Evolutionary conservation across 2,113 vertebrate species (phyloP).

Genomic region (Cheilinus undulatus): DNA sequence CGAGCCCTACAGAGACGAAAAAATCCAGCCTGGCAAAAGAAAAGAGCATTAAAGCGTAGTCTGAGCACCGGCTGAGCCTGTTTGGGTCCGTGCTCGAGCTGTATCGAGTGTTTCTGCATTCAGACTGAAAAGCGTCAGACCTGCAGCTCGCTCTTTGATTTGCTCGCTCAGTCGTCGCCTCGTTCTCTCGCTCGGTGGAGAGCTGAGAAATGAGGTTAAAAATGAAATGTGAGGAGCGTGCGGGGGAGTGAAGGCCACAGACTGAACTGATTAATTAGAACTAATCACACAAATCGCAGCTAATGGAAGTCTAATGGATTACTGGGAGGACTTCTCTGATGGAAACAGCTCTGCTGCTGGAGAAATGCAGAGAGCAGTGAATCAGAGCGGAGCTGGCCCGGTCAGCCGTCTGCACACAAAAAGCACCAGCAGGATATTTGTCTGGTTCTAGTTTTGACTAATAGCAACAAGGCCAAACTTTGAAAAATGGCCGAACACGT

Average conservation of each 20-base stretch:
- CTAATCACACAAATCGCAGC: slow-evolving; percentile 79
- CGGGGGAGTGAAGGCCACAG: slow-evolving; percentile 64
- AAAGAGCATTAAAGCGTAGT: background rate
- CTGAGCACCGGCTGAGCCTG: background rate
- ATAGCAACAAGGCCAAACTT: slow-evolving; percentile 59
- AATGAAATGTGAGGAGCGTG: slow-evolving; percentile 75
- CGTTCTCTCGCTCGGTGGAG: slow-evolving; percentile 66
- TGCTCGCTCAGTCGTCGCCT: slow-evolving; percentile 58
- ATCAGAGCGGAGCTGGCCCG: slow-evolving; percentile 34
- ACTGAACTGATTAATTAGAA: slow-evolving; percentile 81
- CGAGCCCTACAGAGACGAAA: background rate
- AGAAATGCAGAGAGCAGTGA: slow-evolving; percentile 43
- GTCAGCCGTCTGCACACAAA: slow-evolving; percentile 23
- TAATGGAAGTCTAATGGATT: slow-evolving; percentile 81
- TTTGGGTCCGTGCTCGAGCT: slow-evolving; percentile 10
- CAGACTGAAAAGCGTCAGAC: slow-evolving; percentile 29
- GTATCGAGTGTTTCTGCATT: slow-evolving; percentile 49
- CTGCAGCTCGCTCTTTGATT: slow-evolving; percentile 54
- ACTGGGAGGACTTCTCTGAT: slow-evolving; percentile 59
- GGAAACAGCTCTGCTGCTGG: slow-evolving; percentile 34
- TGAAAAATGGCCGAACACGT: slow-evolving; percentile 63
- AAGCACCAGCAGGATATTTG: slow-evolving; percentile 38
- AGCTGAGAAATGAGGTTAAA: slow-evolving; percentile 77
- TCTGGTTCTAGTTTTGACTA: slow-evolving; percentile 62
- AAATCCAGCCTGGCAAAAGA: no score